phyloP scores from a whole-genome alignment of 1,140 invertebrate genomes.

The Eueides isabella region DNA sequence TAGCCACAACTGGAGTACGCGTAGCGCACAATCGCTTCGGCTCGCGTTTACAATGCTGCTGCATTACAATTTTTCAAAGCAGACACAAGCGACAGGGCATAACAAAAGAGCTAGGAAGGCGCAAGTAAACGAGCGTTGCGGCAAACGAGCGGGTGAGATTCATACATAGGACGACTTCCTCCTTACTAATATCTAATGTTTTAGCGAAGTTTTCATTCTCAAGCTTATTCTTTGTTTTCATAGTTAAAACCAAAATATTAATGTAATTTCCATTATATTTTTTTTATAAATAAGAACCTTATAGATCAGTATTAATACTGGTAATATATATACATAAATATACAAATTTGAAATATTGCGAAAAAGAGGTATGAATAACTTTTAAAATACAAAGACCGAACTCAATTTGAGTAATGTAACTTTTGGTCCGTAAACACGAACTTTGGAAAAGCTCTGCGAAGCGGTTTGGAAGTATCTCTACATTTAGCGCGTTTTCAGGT shows the following conservation, averaged over 20 bases:
- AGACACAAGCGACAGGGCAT: slow-evolving; percentile 75
- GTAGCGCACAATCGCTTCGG: slow-evolving; percentile 58
- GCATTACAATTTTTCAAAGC: slow-evolving; percentile 80
- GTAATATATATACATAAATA: too few relatives aligned
- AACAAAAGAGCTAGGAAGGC: slow-evolving; percentile 79
- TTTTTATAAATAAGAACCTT: background rate
- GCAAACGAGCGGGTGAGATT: slow-evolving; percentile 54
- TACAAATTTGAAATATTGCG: slow-evolving; percentile 10
- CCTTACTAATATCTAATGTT: slow-evolving; percentile 56
- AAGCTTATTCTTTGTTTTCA: slow-evolving; percentile 21
- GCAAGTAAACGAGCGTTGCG: slow-evolving; percentile 77
- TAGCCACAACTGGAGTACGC: slow-evolving; percentile 43
- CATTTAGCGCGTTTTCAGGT: slow-evolving; percentile 68
- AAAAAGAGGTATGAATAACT: slow-evolving; percentile 43
- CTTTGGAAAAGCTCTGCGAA: slow-evolving; percentile 68
- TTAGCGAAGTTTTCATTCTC: slow-evolving; percentile 40
- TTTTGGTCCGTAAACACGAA: slow-evolving; percentile 61
- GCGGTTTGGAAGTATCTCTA: slow-evolving; percentile 65
- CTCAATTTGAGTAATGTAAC: slow-evolving; percentile 76
- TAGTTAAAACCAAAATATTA: background rate
- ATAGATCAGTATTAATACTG: background rate
- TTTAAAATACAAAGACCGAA: slow-evolving; percentile 54
- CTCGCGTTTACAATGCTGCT: slow-evolving; percentile 67
- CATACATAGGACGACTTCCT: slow-evolving; percentile 41
- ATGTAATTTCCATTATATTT: background rate